phyloP scores from a whole-genome alignment of 2,113 vertebrate species.

The Callospermophilus lateralis region DNA sequence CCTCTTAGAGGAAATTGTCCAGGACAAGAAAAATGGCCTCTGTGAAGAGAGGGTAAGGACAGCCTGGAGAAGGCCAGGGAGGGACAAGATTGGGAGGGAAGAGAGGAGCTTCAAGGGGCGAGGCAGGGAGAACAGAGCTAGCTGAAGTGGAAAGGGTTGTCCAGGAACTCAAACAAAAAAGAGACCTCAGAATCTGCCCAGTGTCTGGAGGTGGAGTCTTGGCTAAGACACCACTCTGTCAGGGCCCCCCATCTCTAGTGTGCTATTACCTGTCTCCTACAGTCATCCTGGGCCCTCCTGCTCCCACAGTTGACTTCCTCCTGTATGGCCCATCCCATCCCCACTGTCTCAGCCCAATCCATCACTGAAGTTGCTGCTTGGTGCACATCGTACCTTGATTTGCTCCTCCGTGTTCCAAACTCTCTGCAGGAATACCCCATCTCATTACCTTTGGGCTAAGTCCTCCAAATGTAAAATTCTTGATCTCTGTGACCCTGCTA shows the following conservation, averaged over 20 bases:
- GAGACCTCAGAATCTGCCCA: neutral
- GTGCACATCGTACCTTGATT: rapidly evolving
- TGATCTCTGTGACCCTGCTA: neutral
- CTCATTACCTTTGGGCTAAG: neutral
- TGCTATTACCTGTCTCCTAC: neutral
- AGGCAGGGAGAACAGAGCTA: neutral
- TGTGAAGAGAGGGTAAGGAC: neutral
- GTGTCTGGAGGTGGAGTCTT: neutral
- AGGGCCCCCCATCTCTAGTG: too few relatives aligned
- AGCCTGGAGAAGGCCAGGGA: neutral
- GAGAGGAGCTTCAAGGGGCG: neutral
- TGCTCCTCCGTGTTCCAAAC: neutral
- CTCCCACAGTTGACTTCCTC: neutral
- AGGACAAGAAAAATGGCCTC: neutral
- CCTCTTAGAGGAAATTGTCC: neutral
- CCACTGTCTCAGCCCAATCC: neutral
- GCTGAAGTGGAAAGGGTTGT: neutral
- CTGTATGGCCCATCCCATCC: rapidly evolving
- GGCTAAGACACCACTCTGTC: neutral
- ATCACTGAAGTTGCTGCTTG: neutral
- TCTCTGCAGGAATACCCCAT: neutral
- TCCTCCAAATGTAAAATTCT: neutral
- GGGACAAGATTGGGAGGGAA: neutral
- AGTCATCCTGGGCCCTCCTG: neutral
- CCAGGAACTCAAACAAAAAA: neutral